Percentiles rank a stretch among this genome's conserved stretches.
These are phyloP conservation scores for Cariama cristata DNA, from an alignment of 2,113 vertebrate genomes.

Conservation along the genomic window DNA sequence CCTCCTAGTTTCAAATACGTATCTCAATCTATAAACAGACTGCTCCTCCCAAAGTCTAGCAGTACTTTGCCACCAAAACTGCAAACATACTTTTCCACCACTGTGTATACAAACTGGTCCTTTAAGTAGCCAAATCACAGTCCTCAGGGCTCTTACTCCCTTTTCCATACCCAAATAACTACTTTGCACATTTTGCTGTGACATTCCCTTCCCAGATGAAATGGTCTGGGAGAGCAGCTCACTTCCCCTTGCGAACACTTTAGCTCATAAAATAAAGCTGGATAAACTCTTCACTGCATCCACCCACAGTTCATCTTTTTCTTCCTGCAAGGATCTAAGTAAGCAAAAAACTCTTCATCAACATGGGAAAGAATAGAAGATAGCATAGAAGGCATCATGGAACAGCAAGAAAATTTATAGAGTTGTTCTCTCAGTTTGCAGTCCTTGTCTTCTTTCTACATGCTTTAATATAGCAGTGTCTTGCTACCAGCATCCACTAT, in stretches of 20 bases:
- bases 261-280: neutral
- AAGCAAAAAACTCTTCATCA: neutral
- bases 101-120: neutral
- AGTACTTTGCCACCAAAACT: neutral
- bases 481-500: neutral
- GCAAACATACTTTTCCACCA: neutral
- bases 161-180: neutral
- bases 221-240: neutral
- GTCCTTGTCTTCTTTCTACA: neutral
- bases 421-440: neutral
- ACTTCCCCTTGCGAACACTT: neutral
- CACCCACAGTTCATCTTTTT: neutral
- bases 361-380: neutral
- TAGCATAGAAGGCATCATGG: neutral
- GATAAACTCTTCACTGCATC: neutral
- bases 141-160: neutral
- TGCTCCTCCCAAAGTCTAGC: neutral
- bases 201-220: neutral
- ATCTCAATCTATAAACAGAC: neutral
- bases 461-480: neutral
- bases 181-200: neutral
- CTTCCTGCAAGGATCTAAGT: neutral
- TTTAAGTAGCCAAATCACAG: neutral
- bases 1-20: neutral
- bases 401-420: neutral